Percentiles rank a stretch among this genome's conserved stretches.
Evolutionary conservation across 2,113 vertebrate species (phyloP).

Genomic region (Neotragus pygmaeus): DNA sequence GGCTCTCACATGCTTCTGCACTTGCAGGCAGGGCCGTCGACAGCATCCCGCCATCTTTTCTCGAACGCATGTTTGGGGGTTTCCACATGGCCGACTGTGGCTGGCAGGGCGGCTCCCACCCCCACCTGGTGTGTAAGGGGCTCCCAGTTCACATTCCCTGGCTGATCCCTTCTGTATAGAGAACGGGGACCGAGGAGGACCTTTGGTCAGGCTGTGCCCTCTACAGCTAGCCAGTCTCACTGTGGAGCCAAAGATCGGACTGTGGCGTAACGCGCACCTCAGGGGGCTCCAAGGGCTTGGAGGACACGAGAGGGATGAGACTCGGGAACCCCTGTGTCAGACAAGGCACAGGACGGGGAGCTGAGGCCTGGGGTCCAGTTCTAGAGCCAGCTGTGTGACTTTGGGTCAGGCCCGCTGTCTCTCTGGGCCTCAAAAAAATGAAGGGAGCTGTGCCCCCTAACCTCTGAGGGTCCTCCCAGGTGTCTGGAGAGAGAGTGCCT

Average conservation of each 20-base stretch:
- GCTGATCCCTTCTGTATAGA: neutral
- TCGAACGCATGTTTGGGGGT: neutral
- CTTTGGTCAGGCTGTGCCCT: neutral
- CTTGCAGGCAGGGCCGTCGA: fast-evolving
- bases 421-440: neutral
- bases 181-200: neutral
- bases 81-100: neutral
- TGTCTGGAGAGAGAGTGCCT: fast-evolving
- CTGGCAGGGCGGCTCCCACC: neutral
- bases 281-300: neutral
- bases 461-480: neutral
- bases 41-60: neutral
- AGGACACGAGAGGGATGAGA: neutral
- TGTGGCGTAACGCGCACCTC: neutral
- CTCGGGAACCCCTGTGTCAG: neutral
- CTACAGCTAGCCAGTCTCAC: neutral
- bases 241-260: neutral
- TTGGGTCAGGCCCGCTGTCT: neutral
- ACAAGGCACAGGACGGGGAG: neutral
- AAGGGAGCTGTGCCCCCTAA: neutral
- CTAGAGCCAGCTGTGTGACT: neutral
- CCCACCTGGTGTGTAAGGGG: neutral
- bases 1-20: fast-evolving
- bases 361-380: neutral
- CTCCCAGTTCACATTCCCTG: neutral